Evolutionary conservation across 2,888 invertebrate genomes (phyloP).

Genomic region (Sisyra terminalis): DNA sequence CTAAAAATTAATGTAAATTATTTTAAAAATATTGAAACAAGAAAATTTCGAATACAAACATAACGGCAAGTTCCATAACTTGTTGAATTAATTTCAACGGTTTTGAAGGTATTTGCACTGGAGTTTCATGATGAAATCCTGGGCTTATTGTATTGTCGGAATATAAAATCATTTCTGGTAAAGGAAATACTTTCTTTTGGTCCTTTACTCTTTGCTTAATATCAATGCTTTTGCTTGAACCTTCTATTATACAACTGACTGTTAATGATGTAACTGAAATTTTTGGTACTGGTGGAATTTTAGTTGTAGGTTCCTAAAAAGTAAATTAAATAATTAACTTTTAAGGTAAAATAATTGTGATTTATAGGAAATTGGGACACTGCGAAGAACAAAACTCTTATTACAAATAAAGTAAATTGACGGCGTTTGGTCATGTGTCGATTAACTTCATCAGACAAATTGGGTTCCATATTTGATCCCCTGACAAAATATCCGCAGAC

Average conservation of each 20-base stretch:
- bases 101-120: neutral
- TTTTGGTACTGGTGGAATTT: neutral
- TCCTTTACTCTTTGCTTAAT: neutral
- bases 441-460: no score
- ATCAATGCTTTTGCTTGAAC: neutral
- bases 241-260: conserved; percentile 4
- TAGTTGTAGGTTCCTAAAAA: neutral
- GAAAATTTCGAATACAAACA: neutral
- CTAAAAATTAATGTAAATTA: conserved; percentile 20
- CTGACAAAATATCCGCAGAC: neutral
- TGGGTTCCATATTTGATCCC: no score
- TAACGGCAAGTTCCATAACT: neutral
- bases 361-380: no score
- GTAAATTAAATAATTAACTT: neutral
- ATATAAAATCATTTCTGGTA: neutral
- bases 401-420: no score
- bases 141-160: no score
- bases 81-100: neutral
- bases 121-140: neutral
- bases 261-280: neutral
- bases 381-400: no score
- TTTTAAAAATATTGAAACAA: neutral
- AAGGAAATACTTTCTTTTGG: neutral
- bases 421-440: no score
- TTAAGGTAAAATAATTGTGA: neutral